Base-by-base conservation (phyloP, 1,140 invertebrate genomes). In the Magallana gigas region DNA sequence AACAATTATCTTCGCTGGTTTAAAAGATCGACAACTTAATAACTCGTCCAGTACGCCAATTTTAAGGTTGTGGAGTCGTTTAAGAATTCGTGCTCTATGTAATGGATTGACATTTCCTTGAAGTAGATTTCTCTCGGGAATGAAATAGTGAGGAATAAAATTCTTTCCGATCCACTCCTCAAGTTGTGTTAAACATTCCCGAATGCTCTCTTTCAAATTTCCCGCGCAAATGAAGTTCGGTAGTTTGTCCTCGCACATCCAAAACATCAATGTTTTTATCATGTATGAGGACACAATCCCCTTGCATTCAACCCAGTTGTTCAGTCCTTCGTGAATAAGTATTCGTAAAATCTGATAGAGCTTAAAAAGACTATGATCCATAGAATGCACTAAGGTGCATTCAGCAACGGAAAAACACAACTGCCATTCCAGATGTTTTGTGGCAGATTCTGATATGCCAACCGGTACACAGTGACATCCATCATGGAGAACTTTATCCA, bases 211-310 rank as follows among this genome's bases (percentile, higher is more conserved):
- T 48, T 76, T 76, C 29, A 76, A 76, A 76, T 76, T 76, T 4
- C 68, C 23, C 1, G 6, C 68, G 68, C 68, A 29, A 12, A 76
- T 23, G 36, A 76, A 36, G 29, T 76, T 76, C 23, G 68, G 68
- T 29, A 76, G 7, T 23, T 76, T 76, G 68, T 76, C 68, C 68
- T 76, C 68, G 68, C 68, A 76, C 68, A 76, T 29, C 68, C 68
- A 76, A 76, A 76, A 76, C 23, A 76, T 76, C 68, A 76, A 23
- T 29, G 18, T 29, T 76, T 23, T 36, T 29, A 76, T 76, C 23
- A 76, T 29, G 68, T 76, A 76, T 36, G 68, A 76, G 23, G 68
- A 76, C 29, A 76, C 14, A 4, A 76, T 29, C 23, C 12, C 68
- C 6, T 11, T 29, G 36, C 68, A 76, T 12, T 29, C 68, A 8